phyloP scores from a whole-genome alignment of 2,888 invertebrate genomes.

The Tupiocoris notatus region DNA sequence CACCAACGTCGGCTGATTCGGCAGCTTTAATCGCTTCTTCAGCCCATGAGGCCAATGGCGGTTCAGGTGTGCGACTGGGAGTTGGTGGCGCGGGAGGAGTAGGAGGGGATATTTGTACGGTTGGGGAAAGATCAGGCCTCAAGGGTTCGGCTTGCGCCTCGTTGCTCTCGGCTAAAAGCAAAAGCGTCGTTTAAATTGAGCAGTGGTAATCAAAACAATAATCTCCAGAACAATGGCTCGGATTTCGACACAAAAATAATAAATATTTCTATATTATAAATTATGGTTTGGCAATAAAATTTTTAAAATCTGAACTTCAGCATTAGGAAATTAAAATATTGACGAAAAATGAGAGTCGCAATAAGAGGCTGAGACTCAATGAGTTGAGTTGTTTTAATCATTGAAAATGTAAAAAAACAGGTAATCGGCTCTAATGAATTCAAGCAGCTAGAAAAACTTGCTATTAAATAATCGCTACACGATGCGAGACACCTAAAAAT shows the following conservation, averaged over 20 bases:
- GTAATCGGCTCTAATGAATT: too few relatives aligned
- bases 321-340: too few relatives aligned
- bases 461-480: too few relatives aligned
- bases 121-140: not conserved
- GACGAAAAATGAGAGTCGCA: too few relatives aligned
- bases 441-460: too few relatives aligned
- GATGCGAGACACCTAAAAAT: too few relatives aligned
- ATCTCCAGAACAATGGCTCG: not conserved
- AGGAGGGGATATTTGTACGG: not conserved
- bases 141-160: conserved; percentile 3
- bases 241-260: conserved; percentile 2
- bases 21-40: conserved; percentile 30
- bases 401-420: too few relatives aligned
- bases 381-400: too few relatives aligned
- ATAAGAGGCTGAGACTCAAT: too few relatives aligned
- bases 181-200: not conserved
- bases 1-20: not conserved
- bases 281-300: too few relatives aligned
- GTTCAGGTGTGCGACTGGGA: conserved; percentile 18
- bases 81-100: conserved; percentile 17
- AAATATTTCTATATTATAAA: too few relatives aligned
- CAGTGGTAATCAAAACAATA: not conserved
- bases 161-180: not conserved
- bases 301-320: too few relatives aligned
- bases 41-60: conserved; percentile 14